These are phyloP conservation scores for Aegithalos caudatus DNA, from an alignment of 2,113 vertebrate genomes.

Conservation along the genomic window DNA sequence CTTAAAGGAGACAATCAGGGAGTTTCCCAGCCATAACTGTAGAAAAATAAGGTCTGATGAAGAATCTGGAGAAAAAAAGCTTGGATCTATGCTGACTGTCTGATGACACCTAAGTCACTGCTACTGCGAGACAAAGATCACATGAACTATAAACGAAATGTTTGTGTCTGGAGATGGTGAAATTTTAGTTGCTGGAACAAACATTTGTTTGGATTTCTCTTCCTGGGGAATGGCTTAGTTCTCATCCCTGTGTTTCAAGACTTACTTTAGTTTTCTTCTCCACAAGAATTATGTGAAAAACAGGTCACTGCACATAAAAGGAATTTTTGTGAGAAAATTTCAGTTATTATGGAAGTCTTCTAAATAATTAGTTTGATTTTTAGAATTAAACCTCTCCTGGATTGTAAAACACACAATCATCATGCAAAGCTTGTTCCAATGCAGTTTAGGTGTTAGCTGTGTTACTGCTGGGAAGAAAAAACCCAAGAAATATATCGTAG, in stretches of 20 bases:
- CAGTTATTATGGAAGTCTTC: background rate
- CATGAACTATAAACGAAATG: background rate
- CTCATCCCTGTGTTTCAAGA: background rate
- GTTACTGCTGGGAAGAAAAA: background rate
- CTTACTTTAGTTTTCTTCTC: background rate
- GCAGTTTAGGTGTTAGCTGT: background rate
- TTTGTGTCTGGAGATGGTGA: background rate
- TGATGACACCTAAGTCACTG: background rate
- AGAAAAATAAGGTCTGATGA: background rate
- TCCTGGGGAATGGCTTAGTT: background rate
- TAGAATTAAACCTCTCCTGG: background rate
- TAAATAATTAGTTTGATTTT: background rate
- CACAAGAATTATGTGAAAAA: background rate
- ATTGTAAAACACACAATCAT: background rate
- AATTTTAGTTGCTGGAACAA: background rate
- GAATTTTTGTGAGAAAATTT: background rate
- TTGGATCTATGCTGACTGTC: background rate
- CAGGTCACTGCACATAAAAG: background rate
- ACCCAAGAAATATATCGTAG: background rate
- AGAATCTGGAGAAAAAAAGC: background rate
- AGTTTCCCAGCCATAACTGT: background rate
- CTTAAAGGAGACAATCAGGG: background rate
- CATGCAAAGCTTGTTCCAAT: rapidly evolving
- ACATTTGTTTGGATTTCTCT: background rate
- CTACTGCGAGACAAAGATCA: background rate